Evolutionary conservation across 2,113 vertebrate genomes (phyloP).

Genomic region (Ceyx melanurus): DNA sequence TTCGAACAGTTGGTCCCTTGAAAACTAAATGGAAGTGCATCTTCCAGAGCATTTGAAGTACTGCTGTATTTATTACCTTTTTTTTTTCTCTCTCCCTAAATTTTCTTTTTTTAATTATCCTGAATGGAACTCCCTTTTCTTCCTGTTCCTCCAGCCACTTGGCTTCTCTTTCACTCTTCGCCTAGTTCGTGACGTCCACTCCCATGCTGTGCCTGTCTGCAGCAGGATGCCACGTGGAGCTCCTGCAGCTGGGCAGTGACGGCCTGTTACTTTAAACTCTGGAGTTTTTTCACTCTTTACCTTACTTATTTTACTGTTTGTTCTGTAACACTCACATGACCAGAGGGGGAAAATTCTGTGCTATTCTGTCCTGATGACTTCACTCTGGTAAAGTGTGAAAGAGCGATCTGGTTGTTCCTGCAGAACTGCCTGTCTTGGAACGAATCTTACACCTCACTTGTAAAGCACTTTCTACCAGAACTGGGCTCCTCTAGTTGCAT

Average conservation of each 20-base stretch:
- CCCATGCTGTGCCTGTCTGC: not conserved
- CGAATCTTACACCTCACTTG: not conserved
- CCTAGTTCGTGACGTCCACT: not conserved
- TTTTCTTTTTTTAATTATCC: not conserved
- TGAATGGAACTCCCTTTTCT: not conserved
- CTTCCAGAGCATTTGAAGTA: not conserved
- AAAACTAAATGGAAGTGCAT: not conserved
- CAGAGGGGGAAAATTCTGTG: not conserved
- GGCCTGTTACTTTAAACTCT: not conserved
- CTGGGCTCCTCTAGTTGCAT: not conserved
- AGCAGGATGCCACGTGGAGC: not conserved
- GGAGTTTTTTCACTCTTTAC: not conserved
- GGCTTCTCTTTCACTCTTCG: not conserved
- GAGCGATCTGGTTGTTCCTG: not conserved
- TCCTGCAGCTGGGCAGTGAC: not conserved
- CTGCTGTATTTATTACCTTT: not conserved
- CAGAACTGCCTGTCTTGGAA: not conserved
- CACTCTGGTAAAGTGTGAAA: accelerated
- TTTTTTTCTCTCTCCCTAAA: not conserved
- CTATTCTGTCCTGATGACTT: not conserved
- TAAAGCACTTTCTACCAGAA: not conserved
- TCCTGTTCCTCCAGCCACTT: not conserved
- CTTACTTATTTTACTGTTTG: not conserved
- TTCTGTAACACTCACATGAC: accelerated
- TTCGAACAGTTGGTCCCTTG: not conserved